Percentiles rank a stretch among this genome's conserved stretches.
Conservation (phyloP, 1,140 invertebrate species). For the Meloidogyne chitwoodi region DNA sequence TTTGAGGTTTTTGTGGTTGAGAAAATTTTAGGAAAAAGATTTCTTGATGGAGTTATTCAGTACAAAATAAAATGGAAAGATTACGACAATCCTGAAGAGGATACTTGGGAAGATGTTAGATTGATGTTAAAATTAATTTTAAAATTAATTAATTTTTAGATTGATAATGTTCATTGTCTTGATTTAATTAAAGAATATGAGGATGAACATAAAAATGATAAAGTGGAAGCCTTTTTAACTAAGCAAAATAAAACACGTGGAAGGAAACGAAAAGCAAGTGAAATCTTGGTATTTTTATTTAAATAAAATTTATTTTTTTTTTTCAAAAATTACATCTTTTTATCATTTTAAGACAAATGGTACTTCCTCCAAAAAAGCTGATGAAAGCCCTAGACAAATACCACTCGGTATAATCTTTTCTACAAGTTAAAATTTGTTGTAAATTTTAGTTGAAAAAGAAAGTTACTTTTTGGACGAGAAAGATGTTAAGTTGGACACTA, state of each 20-base stretch:
- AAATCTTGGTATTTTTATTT: not conserved
- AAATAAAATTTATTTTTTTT: not conserved
- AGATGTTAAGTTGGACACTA: not conserved
- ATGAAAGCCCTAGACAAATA: not conserved
- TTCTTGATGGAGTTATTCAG: not conserved
- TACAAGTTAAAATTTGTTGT: not conserved
- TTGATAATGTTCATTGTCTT: not conserved
- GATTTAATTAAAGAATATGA: not conserved
- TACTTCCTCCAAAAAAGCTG: not conserved
- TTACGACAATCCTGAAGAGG: not conserved
- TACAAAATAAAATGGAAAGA: not conserved
- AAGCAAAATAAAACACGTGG: not conserved
- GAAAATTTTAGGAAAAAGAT: not conserved
- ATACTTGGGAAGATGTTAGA: not conserved
- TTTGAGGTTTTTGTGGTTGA: not conserved
- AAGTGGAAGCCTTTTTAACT: not conserved
- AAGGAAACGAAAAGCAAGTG: not conserved
- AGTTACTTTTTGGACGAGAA: not conserved
- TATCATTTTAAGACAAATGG: not conserved
- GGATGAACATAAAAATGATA: not conserved
- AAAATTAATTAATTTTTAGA: not conserved
- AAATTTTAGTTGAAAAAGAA: not conserved
- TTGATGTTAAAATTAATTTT: not conserved
- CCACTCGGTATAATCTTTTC: not conserved
- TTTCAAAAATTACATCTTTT: no score